These are phyloP conservation scores for Siniperca chuatsi DNA, from an alignment of 2,113 vertebrate genomes.

Conservation along the genomic window DNA sequence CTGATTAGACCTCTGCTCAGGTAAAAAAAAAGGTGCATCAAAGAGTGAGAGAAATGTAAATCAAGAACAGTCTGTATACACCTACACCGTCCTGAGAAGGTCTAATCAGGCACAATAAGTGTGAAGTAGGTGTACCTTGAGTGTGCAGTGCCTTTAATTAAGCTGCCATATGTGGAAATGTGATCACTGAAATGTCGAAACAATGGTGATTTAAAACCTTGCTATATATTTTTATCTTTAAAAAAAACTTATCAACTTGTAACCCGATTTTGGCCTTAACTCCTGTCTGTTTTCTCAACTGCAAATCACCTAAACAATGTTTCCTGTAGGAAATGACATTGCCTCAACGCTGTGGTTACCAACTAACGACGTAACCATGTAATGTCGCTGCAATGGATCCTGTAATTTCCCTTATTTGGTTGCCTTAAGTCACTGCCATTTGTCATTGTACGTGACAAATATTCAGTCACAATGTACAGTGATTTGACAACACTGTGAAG, in stretches of 20 bases:
- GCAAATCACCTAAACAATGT: background rate
- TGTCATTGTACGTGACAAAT: conserved; percentile 14
- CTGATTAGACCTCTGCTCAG: background rate
- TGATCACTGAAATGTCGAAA: background rate
- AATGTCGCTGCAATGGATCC: background rate
- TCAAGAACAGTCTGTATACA: background rate
- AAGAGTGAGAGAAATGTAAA: background rate
- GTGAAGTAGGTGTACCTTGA: background rate
- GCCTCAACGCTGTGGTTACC: background rate
- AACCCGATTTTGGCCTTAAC: too few relatives aligned
- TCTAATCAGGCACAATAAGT: background rate
- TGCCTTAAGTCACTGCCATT: conserved; percentile 8
- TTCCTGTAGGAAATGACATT: background rate
- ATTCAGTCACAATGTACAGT: conserved; percentile 2
- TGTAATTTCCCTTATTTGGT: conserved; percentile 16
- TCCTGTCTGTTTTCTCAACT: background rate
- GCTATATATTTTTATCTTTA: too few relatives aligned
- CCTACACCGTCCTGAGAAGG: background rate
- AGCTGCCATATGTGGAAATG: background rate
- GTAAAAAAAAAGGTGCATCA: background rate
- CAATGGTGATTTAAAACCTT: background rate
- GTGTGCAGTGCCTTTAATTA: background rate
- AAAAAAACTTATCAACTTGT: too few relatives aligned
- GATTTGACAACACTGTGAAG: conserved; percentile 48
- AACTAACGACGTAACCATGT: background rate